Conservation (phyloP, 2,113 vertebrate species). For the Pteropus alecto region DNA sequence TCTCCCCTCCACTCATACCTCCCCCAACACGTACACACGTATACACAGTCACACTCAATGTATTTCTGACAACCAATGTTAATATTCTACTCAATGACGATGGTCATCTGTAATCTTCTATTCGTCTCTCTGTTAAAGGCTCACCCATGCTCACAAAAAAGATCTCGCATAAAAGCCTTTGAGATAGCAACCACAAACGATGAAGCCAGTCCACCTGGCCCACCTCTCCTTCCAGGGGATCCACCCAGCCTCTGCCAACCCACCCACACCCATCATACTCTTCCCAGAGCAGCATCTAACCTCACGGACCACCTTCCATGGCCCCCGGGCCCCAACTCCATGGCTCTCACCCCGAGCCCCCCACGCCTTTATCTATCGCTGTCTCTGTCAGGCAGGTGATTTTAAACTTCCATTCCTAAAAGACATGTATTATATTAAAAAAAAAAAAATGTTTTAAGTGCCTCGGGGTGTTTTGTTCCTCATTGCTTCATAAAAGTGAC, state of each 20-base stretch:
- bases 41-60: neutral
- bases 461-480: slow-evolving; percentile 89
- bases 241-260: neutral
- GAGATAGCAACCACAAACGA: neutral
- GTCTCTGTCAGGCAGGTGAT: slow-evolving; percentile 81
- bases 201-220: neutral
- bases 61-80: neutral
- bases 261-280: neutral
- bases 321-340: neutral
- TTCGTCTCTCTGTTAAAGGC: neutral
- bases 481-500: slow-evolving; percentile 91
- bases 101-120: neutral
- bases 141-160: neutral
- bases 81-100: neutral
- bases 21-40: neutral
- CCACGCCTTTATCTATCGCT: slow-evolving; percentile 53
- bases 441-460: slow-evolving; percentile 89
- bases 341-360: neutral
- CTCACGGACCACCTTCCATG: neutral
- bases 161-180: neutral
- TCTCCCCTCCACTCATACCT: accelerated
- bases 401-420: slow-evolving; percentile 87
- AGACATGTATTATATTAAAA: slow-evolving; percentile 80
- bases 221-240: neutral
- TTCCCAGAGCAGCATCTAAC: neutral